Evolutionary conservation across 2,888 invertebrate genomes (phyloP).

Genomic region (Phaedon cochleariae): DNA sequence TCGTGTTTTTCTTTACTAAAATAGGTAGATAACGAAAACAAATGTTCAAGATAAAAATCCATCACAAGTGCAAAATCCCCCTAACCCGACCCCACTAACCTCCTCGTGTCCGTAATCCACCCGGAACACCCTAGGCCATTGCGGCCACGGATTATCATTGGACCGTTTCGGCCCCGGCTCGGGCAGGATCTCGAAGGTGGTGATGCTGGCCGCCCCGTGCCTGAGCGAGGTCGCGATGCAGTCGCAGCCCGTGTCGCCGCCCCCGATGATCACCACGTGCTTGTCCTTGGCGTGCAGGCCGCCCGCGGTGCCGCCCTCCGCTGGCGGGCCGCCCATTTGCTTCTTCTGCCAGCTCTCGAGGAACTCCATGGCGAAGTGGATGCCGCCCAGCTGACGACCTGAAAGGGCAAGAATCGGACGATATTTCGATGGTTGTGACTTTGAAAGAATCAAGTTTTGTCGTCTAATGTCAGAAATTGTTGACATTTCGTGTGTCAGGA

Average conservation of each 20-base stretch:
- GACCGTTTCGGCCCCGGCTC: conserved; percentile 84
- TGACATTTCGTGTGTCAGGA: too few relatives aligned
- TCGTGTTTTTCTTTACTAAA: too few relatives aligned
- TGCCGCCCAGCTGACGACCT: conserved; percentile 84
- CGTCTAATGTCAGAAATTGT: too few relatives aligned
- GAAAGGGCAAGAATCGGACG: background rate
- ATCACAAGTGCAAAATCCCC: too few relatives aligned
- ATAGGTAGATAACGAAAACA: too few relatives aligned
- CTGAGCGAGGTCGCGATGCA: conserved; percentile 97
- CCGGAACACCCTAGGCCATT: conserved; percentile 95
- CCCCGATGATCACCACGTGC: conserved; percentile 91
- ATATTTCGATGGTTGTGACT: background rate
- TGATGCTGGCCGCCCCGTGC: conserved; percentile 89
- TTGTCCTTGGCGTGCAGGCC: conserved; percentile 88
- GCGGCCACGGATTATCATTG: conserved; percentile 97
- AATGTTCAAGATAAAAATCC: too few relatives aligned
- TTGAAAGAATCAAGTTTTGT: too few relatives aligned
- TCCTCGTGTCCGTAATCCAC: conserved; percentile 99
- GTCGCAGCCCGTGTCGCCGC: conserved; percentile 92
- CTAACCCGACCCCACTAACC: too few relatives aligned
- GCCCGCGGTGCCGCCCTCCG: conserved; percentile 62
- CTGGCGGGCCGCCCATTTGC: conserved; percentile 80
- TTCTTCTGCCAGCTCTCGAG: conserved; percentile 96
- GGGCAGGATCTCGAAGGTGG: conserved; percentile 97
- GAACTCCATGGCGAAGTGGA: conserved; percentile 98